Percentiles rank a stretch among this genome's conserved stretches.
Conservation (phyloP, 2,797 vertebrate species). For the Podarcis lilfordi region DNA sequence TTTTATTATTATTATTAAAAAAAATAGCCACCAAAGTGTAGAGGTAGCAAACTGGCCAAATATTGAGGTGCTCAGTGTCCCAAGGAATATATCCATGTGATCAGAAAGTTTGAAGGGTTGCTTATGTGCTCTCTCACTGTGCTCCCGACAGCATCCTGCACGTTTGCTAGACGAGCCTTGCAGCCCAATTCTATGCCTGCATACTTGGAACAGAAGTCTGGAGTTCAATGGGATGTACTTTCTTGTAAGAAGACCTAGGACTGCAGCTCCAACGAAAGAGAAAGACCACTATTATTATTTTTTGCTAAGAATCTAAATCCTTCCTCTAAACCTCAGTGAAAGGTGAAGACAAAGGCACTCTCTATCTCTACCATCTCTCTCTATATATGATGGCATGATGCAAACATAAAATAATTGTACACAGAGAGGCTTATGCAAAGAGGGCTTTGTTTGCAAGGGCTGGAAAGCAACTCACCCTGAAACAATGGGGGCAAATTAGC, state of each 20-base stretch:
- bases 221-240: background rate
- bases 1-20: background rate
- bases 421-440: slow-evolving; percentile 77
- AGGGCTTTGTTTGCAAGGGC: slow-evolving; percentile 84
- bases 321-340: slow-evolving; percentile 67
- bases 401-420: slow-evolving; percentile 80
- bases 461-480: slow-evolving; percentile 87
- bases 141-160: slow-evolving; percentile 45
- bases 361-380: slow-evolving; percentile 66
- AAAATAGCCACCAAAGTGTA: background rate
- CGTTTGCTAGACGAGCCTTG: slow-evolving; percentile 68
- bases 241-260: background rate
- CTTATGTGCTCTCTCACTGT: background rate
- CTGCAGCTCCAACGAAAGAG: slow-evolving; percentile 63
- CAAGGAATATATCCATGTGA: background rate
- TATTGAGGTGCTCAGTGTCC: too few relatives aligned
- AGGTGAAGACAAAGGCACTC: slow-evolving; percentile 72
- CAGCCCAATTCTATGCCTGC: background rate
- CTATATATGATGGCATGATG: slow-evolving; percentile 76
- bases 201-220: background rate
- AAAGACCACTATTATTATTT: slow-evolving; percentile 29
- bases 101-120: background rate
- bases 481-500: slow-evolving; percentile 87
- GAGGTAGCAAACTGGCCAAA: background rate
- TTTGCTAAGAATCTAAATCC: slow-evolving; percentile 67